A percentile compares a stretch with the other conserved stretches of the same genome.
These are phyloP conservation scores for Cuniculus paca DNA, from an alignment of 2,797 vertebrate genomes.

Conservation along the genomic window DNA sequence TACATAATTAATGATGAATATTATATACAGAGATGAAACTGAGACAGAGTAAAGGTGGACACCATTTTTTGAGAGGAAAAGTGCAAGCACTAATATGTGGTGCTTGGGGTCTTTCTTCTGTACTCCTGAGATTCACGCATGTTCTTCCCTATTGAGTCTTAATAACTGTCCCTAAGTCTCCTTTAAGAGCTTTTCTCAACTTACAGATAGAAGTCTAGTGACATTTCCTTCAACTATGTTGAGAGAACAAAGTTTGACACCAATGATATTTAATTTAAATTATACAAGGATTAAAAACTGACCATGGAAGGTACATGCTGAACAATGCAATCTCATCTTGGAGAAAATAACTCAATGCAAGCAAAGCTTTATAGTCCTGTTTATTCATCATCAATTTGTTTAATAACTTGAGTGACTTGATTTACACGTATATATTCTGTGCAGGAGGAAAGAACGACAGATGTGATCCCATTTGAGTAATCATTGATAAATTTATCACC, in stretches of 20 bases:
- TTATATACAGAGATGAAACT: neutral
- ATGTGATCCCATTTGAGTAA: neutral
- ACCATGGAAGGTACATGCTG: neutral
- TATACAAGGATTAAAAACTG: neutral
- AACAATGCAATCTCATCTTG: neutral
- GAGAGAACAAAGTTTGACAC: neutral
- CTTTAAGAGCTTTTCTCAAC: neutral
- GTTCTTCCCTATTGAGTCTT: neutral
- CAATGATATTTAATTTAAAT: neutral
- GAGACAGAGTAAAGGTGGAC: neutral
- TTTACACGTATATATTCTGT: neutral
- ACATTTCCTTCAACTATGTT: neutral
- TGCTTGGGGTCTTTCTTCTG: neutral
- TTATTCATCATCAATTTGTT: neutral
- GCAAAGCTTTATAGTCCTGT: neutral
- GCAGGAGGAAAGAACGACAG: neutral
- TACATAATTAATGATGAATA: neutral
- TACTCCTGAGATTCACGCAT: neutral
- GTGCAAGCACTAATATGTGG: fast-evolving
- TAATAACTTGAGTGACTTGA: neutral
- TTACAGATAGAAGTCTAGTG: neutral
- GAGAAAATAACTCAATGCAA: neutral
- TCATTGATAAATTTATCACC: neutral
- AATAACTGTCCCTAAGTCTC: neutral
- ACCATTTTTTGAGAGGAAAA: neutral